Evolutionary conservation across 2,797 vertebrate genomes (phyloP).

Genomic region (Vespertilio murinus): DNA sequence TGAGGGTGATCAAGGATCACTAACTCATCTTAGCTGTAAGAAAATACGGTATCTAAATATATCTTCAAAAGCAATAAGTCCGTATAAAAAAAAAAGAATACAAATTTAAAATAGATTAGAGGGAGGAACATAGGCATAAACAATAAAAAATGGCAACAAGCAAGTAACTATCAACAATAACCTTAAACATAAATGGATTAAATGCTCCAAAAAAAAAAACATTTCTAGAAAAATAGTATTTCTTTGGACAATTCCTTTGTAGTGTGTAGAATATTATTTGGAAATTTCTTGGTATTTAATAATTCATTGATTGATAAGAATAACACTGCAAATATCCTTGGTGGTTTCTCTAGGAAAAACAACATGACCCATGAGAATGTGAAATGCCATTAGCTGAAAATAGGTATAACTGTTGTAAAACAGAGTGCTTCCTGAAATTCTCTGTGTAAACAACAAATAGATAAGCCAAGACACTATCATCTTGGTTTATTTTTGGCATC

Average conservation of each 20-base stretch:
- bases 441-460: neutral
- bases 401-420: neutral
- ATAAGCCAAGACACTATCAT: neutral
- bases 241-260: neutral
- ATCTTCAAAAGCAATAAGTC: neutral
- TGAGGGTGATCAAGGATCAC: neutral
- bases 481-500: neutral
- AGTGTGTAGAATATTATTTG: neutral
- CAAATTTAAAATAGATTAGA: neutral
- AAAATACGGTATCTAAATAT: neutral
- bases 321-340: neutral
- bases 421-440: neutral
- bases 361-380: neutral
- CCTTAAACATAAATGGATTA: neutral
- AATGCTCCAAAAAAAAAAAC: neutral
- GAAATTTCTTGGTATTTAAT: neutral
- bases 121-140: no score
- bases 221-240: neutral
- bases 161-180: no score
- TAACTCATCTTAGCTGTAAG: neutral
- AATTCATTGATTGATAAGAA: neutral
- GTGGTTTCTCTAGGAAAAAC: neutral
- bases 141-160: no score
- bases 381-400: neutral
- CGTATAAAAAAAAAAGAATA: neutral